Evolutionary conservation across 2,888 invertebrate species (phyloP), one percentile per base, ranked within the genome.

Genomic region (Aelia acuminata): DNA sequence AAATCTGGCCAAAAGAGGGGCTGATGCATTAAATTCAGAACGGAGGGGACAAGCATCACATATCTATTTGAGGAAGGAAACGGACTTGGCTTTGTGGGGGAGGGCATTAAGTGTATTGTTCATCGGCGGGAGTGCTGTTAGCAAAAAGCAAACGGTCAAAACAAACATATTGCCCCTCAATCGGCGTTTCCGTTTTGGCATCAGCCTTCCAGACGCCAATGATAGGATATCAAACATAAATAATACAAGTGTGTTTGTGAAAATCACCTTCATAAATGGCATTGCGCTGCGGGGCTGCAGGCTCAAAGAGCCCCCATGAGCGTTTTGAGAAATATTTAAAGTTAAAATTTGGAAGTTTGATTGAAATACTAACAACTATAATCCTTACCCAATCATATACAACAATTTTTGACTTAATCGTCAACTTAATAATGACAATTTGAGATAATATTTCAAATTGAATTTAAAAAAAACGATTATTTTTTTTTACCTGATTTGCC

Each of bases 71-170:
- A 43, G 75, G 39, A 75, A 75, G 75, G 80, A 80, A n/a, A 13
- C 13, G 80, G 80, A 80, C 43, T 43, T 22, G 39, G 70, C 13
- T 18, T 5, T 20, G 75, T 20, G 18, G 39, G 7, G 39, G 35
- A 22, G 20, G 3, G 80, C 80, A 39, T 43, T 80, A 43, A 80
- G 80, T 22, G 43, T 4, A 80, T 80, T 80, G 80, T 80, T 47
- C 80, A 80, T 80, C n/a, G 43, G n/a, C n/a, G 80, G 80, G 43
- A 80, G 80, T 80, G 80, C 43, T 80, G 10, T 47, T 35, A 80
- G 80, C 80, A 80, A 80, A 80, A 80, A 80, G 80, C 80, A 80
- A 80, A 43, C 63, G 35, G 35, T 70, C 63, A 35, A 57, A 35
- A 20, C 63, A 70, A 70, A 70, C 63, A 70, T 35, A 70, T 35